Percentiles rank a stretch among this genome's conserved stretches.
These are phyloP conservation scores for Paratilapia polleni DNA, from an alignment of 2,113 vertebrate species.

Conservation along the genomic window DNA sequence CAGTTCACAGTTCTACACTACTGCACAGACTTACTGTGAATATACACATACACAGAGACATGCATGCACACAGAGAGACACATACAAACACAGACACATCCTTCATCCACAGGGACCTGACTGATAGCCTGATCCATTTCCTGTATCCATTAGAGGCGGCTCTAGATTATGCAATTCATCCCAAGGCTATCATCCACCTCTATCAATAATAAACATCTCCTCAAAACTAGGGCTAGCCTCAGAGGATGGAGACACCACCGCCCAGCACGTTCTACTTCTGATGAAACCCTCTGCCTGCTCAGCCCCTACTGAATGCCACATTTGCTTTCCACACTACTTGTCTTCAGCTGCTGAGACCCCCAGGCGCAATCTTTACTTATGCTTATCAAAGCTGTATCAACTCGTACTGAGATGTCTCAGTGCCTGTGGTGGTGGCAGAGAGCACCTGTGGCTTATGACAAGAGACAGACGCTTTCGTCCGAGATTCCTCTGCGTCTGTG, in stretches of 20 bases:
- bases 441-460: constrained; percentile 69
- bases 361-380: constrained; percentile 44
- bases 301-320: not conserved
- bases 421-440: constrained; percentile 31
- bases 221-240: constrained; percentile 73
- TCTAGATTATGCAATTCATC: constrained; percentile 77
- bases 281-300: constrained; percentile 44
- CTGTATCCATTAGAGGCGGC: constrained; percentile 78
- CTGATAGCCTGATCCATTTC: constrained; percentile 78
- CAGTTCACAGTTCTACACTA: not conserved
- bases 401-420: constrained; percentile 48
- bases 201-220: constrained; percentile 81
- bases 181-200: constrained; percentile 78
- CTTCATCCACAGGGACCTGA: constrained; percentile 59
- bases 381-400: constrained; percentile 56
- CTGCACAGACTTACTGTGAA: not conserved
- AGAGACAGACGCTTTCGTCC: constrained; percentile 46
- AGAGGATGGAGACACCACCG: constrained; percentile 63
- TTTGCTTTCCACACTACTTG: constrained; percentile 41
- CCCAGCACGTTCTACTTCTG: constrained; percentile 69
- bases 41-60: not conserved
- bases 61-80: constrained; percentile 4
- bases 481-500: constrained; percentile 10
- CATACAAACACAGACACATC: constrained; percentile 61
- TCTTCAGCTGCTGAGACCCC: constrained; percentile 28